These are phyloP conservation scores for Oxystoma pomonae DNA, from an alignment of 2,888 invertebrate species.

Conservation along the genomic window DNA sequence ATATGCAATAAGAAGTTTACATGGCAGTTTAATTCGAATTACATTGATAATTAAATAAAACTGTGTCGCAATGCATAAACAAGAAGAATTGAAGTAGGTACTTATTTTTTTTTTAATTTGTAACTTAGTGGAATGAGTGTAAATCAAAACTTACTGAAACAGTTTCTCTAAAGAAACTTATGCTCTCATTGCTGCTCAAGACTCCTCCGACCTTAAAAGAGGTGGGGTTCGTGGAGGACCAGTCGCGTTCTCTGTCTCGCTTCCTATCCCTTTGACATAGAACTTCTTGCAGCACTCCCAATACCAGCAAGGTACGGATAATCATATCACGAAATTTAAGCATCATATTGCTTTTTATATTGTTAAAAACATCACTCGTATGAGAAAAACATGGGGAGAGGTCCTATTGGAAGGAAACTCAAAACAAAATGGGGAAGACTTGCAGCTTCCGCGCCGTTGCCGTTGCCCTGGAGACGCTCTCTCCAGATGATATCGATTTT, in stretches of 20 bases:
- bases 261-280: background rate
- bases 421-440: background rate
- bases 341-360: too few relatives aligned
- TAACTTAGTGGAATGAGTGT: too few relatives aligned
- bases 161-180: constrained; percentile 75
- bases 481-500: constrained; percentile 19
- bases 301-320: too few relatives aligned
- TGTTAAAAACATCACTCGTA: too few relatives aligned
- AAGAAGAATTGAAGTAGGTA: too few relatives aligned
- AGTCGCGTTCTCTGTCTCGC: constrained; percentile 27
- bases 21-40: too few relatives aligned
- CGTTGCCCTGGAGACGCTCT: constrained; percentile 14
- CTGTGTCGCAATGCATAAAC: too few relatives aligned
- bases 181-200: constrained; percentile 77
- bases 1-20: too few relatives aligned
- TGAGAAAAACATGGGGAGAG: too few relatives aligned
- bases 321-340: too few relatives aligned
- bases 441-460: background rate
- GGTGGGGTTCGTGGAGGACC: constrained; percentile 39
- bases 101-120: too few relatives aligned
- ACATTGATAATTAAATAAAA: too few relatives aligned
- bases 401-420: background rate
- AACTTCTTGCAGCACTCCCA: background rate
- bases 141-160: constrained; percentile 65
- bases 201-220: constrained; percentile 90